Evolutionary conservation across 2,888 invertebrate genomes (phyloP).

Genomic region (Scaptomyza reducta): DNA sequence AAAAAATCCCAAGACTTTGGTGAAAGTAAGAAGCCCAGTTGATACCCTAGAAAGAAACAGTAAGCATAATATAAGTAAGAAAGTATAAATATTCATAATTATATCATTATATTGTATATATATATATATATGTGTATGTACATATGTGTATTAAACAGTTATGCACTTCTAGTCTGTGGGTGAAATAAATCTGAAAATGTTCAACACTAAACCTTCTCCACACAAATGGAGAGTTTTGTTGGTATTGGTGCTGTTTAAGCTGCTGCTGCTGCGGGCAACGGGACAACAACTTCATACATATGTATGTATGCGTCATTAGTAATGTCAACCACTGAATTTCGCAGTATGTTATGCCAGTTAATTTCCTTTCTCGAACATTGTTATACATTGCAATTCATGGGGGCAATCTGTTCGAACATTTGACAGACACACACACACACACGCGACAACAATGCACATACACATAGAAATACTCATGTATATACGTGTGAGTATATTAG

Average conservation of each 20-base stretch:
- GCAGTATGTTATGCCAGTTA: constrained; percentile 13
- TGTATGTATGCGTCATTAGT: constrained; percentile 24
- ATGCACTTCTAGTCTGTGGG: too few species aligned
- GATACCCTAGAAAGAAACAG: too few species aligned
- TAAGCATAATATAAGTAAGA: too few species aligned
- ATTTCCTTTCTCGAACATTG: constrained; percentile 40
- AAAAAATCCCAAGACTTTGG: too few species aligned
- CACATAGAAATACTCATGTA: neutral
- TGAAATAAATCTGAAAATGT: too few species aligned
- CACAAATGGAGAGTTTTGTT: too few species aligned
- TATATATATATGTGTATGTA: too few species aligned
- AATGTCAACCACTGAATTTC: constrained; percentile 15
- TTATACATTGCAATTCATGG: constrained; percentile 35
- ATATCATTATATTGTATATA: too few species aligned
- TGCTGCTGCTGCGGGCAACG: constrained; percentile 24
- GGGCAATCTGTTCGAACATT: constrained; percentile 33
- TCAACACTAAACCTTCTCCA: too few species aligned
- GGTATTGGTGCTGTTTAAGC: neutral
- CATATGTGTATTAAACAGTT: too few species aligned
- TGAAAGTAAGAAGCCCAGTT: too few species aligned
- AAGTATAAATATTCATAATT: too few species aligned
- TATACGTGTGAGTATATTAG: constrained; percentile 13
- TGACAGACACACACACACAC: constrained; percentile 4
- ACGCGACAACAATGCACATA: neutral
- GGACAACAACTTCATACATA: constrained; percentile 11